A percentile compares a stretch with the other conserved stretches of the same genome.
These are phyloP conservation scores for Orussus abietinus DNA, from an alignment of 1,140 invertebrate genomes.

Conservation along the genomic window DNA sequence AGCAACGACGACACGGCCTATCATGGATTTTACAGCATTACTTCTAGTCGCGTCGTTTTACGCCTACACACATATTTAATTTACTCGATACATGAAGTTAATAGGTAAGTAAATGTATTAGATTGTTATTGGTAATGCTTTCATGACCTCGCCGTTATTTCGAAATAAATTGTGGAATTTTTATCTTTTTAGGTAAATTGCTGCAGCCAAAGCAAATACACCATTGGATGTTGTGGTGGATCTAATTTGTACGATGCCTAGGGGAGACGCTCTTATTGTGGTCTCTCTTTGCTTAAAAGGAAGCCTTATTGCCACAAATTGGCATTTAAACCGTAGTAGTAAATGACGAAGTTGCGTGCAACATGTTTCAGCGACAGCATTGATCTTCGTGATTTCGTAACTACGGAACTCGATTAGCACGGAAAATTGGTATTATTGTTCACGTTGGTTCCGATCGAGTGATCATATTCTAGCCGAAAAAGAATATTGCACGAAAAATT, in stretches of 20 bases:
- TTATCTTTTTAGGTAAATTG: constrained; percentile 37
- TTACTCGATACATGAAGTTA: constrained; percentile 29
- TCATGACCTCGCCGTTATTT: background rate
- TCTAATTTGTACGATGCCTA: constrained; percentile 26
- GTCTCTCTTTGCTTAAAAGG: too few relatives aligned
- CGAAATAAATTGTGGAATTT: constrained; percentile 2
- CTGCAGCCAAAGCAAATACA: constrained; percentile 48
- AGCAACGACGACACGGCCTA: constrained; percentile 15
- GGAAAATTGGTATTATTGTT: too few relatives aligned
- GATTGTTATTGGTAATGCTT: background rate
- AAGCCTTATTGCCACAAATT: too few relatives aligned
- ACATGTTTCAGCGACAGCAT: too few relatives aligned
- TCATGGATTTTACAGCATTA: constrained; percentile 22
- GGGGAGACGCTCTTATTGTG: constrained; percentile 16
- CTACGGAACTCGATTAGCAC: too few relatives aligned
- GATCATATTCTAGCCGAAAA: too few relatives aligned
- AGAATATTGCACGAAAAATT: too few relatives aligned
- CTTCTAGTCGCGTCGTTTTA: constrained; percentile 39
- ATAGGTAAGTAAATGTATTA: constrained; percentile 24
- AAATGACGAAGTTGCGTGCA: too few relatives aligned
- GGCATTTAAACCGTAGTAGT: too few relatives aligned
- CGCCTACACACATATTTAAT: constrained; percentile 38
- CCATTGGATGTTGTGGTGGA: constrained; percentile 38
- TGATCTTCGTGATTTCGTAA: too few relatives aligned
- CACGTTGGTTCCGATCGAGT: too few relatives aligned